Evolutionary conservation across 2,888 invertebrate species (phyloP).

Genomic region (Caradrina clavipalpis): DNA sequence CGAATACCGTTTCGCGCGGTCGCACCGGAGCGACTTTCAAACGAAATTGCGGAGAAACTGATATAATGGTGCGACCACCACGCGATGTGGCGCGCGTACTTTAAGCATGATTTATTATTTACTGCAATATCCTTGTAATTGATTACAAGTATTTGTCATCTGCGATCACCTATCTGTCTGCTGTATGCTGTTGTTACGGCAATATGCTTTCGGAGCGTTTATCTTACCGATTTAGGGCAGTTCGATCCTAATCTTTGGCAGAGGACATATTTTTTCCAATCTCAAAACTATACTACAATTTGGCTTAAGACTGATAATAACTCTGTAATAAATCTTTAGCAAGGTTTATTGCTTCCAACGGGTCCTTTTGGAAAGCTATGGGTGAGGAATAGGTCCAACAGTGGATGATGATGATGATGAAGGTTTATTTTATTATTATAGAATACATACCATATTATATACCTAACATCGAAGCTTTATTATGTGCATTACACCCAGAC

Average conservation of each 20-base stretch:
- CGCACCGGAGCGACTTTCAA: slow-evolving; percentile 82
- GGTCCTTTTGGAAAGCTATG: too few species aligned
- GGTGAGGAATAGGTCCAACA: neutral
- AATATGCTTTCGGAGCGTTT: slow-evolving; percentile 22
- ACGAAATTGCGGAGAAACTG: slow-evolving; percentile 85
- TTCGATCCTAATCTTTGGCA: neutral
- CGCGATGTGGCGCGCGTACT: slow-evolving; percentile 70
- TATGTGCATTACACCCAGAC: slow-evolving; percentile 19
- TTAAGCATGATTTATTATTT: slow-evolving; percentile 55
- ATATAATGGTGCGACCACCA: slow-evolving; percentile 78
- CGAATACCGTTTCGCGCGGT: slow-evolving; percentile 85
- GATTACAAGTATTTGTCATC: slow-evolving; percentile 37
- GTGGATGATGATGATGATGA: neutral
- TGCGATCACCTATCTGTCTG: slow-evolving; percentile 42
- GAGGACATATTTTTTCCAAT: neutral
- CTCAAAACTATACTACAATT: neutral
- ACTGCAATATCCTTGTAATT: slow-evolving; percentile 54
- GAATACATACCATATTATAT: slow-evolving; percentile 1
- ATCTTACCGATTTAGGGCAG: neutral
- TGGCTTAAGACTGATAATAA: neutral
- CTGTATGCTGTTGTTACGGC: slow-evolving; percentile 3
- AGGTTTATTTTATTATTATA: slow-evolving; percentile 11
- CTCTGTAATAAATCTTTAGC: neutral
- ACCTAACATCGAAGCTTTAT: slow-evolving; percentile 19
- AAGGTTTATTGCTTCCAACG: too few species aligned